Percentiles rank a stretch among this genome's conserved stretches.
Evolutionary conservation across 2,113 vertebrate genomes (phyloP).

Genomic region (Halichoeres trimaculatus): DNA sequence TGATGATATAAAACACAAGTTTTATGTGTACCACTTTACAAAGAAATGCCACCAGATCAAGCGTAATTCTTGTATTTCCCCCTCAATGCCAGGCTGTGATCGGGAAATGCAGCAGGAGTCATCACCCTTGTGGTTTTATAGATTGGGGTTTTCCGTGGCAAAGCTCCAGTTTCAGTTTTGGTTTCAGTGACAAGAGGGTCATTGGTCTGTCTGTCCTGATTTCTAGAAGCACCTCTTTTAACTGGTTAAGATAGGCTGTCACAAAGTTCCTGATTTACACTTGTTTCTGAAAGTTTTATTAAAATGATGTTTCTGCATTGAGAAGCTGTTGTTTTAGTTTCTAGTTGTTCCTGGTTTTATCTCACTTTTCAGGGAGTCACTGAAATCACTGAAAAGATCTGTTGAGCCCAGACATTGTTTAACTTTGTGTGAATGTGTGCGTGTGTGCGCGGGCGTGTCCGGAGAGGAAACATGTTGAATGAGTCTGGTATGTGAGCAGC

Average conservation of each 20-base stretch:
- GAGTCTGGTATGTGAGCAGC: slow-evolving; percentile 48
- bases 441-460: slow-evolving; percentile 2
- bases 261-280: not conserved
- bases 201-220: not conserved
- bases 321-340: not conserved
- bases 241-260: not conserved
- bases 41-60: too few relatives aligned
- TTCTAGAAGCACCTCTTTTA: not conserved
- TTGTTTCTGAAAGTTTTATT: not conserved
- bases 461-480: slow-evolving; percentile 54
- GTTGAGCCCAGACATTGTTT: slow-evolving; percentile 1
- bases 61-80: not conserved
- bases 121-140: not conserved
- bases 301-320: not conserved
- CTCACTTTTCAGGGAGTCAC: not conserved
- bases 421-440: not conserved
- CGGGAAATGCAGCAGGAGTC: not conserved
- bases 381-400: not conserved
- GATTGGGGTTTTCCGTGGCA: slow-evolving; percentile 26
- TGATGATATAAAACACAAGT: too few relatives aligned
- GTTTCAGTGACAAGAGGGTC: not conserved
- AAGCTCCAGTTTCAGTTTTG: slow-evolving; percentile 19
- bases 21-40: too few relatives aligned
- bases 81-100: not conserved
- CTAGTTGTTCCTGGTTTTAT: too few relatives aligned